These are phyloP conservation scores for Philopotamus ludificatus DNA, from an alignment of 1,140 invertebrate species.

Conservation along the genomic window DNA sequence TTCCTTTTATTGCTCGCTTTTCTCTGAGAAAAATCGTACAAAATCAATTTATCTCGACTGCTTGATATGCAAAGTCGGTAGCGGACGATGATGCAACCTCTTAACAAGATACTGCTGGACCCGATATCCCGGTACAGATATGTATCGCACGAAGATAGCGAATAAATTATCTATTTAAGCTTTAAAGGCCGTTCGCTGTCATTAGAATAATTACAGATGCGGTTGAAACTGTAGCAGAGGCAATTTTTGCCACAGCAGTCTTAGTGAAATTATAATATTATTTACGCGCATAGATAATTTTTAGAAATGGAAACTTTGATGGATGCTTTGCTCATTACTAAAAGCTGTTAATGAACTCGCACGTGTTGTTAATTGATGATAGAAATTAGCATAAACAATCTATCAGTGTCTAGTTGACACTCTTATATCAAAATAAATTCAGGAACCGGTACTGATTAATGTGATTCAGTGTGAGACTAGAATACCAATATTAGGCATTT, in stretches of 20 bases:
- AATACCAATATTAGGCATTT: no score
- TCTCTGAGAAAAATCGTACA: conserved; percentile 6
- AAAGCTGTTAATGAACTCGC: conserved; percentile 30
- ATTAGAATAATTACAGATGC: conserved; percentile 20
- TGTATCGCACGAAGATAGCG: conserved; percentile 14
- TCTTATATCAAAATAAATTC: conserved; percentile 21
- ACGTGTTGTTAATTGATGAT: conserved; percentile 39
- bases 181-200: not conserved
- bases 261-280: no score
- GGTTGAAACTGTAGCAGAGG: not conserved
- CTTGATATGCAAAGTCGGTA: conserved; percentile 29
- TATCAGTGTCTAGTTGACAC: conserved; percentile 36
- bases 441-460: conserved; percentile 1
- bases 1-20: not conserved
- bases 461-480: no score
- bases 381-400: conserved; percentile 33
- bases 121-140: conserved; percentile 8
- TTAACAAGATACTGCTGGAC: conserved; percentile 21
- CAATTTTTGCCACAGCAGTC: no score
- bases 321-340: conserved; percentile 27
- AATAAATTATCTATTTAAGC: conserved; percentile 13
- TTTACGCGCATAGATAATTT: no score
- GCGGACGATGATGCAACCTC: conserved; percentile 21
- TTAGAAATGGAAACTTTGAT: no score
- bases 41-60: conserved; percentile 21